Conservation (phyloP, 2,888 invertebrate genomes). For the Drosophila dives region DNA sequence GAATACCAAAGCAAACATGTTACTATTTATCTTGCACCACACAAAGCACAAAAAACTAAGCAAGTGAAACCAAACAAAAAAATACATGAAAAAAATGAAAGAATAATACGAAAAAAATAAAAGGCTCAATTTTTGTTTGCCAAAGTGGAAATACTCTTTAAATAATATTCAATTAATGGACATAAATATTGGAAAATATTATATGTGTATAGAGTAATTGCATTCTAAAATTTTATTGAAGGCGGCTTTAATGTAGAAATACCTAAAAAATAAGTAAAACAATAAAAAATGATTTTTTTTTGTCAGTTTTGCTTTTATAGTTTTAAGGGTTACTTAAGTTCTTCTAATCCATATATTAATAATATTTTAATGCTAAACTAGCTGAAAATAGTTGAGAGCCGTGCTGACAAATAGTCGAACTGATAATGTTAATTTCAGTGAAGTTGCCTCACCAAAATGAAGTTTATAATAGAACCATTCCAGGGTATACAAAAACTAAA, state of each 20-base stretch:
- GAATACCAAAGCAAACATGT: constrained; percentile 59
- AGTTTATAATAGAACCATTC: background rate
- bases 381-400: background rate
- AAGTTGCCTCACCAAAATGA: background rate
- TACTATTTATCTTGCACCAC: constrained; percentile 69
- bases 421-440: background rate
- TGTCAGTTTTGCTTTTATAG: background rate
- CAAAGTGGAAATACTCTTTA: constrained; percentile 7
- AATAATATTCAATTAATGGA: background rate
- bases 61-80: constrained; percentile 12
- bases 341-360: background rate
- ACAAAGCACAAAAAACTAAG: constrained; percentile 46
- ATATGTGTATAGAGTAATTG: background rate
- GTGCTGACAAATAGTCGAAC: background rate
- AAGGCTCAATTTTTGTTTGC: background rate
- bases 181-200: background rate
- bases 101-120: constrained; percentile 9
- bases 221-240: background rate
- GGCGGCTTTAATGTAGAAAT: background rate
- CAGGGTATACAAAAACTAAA: background rate
- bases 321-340: background rate
- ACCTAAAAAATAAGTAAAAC: background rate
- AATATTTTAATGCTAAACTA: background rate
- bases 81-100: constrained; percentile 9
- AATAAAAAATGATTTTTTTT: no score